Evolutionary conservation across 53 echinoderm and acorn worm genomes (phyloP).

Genomic region (Echinometra lucunter): DNA sequence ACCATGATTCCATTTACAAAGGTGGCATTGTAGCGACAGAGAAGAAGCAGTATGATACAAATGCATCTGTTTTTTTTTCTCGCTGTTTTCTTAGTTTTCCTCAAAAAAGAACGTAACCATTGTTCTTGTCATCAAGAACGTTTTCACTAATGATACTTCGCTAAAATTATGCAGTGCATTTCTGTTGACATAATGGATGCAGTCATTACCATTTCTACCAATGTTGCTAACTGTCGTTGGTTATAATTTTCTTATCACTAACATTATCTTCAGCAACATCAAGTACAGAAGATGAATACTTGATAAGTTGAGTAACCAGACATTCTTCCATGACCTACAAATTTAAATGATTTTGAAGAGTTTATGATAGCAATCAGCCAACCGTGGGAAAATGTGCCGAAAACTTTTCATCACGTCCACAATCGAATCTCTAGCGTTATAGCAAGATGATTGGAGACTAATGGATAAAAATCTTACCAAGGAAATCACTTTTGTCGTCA

Average conservation of each 20-base stretch:
- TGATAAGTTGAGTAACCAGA: neutral
- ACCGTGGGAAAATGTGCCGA: slow-evolving; percentile 36
- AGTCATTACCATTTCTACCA: too few species aligned
- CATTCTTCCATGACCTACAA: neutral
- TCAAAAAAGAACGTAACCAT: too few species aligned
- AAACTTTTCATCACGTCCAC: slow-evolving; percentile 14
- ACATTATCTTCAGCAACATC: neutral
- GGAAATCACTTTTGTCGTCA: slow-evolving; percentile 48
- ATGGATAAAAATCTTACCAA: slow-evolving; percentile 13
- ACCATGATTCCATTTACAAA: too few species aligned
- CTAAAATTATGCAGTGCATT: too few species aligned
- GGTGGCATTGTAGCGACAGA: too few species aligned
- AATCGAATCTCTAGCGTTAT: slow-evolving; percentile 24
- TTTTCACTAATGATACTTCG: too few species aligned
- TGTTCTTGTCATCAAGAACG: too few species aligned
- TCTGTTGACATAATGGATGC: too few species aligned
- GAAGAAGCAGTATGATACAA: too few species aligned
- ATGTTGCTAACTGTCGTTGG: too few species aligned
- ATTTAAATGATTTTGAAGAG: neutral
- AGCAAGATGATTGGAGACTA: slow-evolving; percentile 10
- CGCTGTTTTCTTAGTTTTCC: too few species aligned
- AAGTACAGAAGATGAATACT: neutral
- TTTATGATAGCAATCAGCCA: neutral
- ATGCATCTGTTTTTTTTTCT: too few species aligned
- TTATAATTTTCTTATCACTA: neutral